Base-by-base conservation (phyloP, 1,140 invertebrate species). In the Oedothorax gibbosus region DNA sequence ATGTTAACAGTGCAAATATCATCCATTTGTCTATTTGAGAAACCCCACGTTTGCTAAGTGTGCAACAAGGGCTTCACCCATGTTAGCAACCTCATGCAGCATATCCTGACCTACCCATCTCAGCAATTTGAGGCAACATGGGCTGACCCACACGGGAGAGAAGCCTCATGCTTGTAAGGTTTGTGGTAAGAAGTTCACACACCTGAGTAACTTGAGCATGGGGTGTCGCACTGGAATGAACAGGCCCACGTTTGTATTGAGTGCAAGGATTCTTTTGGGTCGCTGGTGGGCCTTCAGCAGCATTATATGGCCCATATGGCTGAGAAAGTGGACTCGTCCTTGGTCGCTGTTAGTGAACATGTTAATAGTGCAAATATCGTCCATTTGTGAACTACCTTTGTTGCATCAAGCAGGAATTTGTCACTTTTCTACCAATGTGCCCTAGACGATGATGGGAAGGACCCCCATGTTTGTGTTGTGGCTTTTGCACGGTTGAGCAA, bases 61-160 rank as follows among this genome's bases (percentile, higher is more conserved):
- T 90, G 89, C 73, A 88, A 88, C 9, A 89, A 88, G 62, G 85
- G 86, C 8, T 89, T 89, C 64, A 87, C 86, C 53, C 83, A 87
- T 9, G 85, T 78, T 6, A 87, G 87, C 60, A 88, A 88, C 53
- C 72, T 89, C n/a, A 86, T 75, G 50, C 86, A 87, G 7, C 89
- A 89, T 76, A 64, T 87, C 49, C 85, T 87, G 64, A 87, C 86
- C 14, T 89, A 87, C 86, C 51, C 85, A 88, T 10, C 68, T 82
- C 5, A 87, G 87, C 60, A 89, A 88, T 21, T 69, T 89, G 11
- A 81, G 78, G 18, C 86, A 87, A 7, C 89, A 89, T 71, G 73
- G 80, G 21, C 85, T 88, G 51, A 88, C 87, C 7, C 89, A 89
- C 73, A 86, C 87, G 20, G 88, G 87, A 11, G 73, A 83, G 21